Conservation (phyloP, 2,113 vertebrate genomes). For the Toxostoma redivivum region DNA sequence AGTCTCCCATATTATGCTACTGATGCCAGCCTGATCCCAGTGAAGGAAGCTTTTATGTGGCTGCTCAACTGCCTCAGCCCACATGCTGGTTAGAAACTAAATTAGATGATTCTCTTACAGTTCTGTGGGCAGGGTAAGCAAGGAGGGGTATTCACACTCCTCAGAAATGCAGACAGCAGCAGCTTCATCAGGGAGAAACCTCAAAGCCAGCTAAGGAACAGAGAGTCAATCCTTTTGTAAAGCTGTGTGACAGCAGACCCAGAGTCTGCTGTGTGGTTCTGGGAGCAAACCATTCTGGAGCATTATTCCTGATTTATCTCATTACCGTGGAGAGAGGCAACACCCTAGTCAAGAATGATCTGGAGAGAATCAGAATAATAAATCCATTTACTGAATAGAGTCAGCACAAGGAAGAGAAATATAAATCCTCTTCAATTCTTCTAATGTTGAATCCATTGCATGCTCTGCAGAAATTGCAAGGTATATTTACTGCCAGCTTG, state of each 20-base stretch:
- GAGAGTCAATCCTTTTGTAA: neutral
- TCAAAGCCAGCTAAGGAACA: neutral
- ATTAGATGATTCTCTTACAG: neutral
- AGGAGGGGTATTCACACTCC: neutral
- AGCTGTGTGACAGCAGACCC: neutral
- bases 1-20: neutral
- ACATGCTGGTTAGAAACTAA: neutral
- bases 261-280: neutral
- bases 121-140: neutral
- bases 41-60: neutral
- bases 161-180: neutral
- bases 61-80: neutral
- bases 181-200: neutral
- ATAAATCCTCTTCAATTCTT: neutral
- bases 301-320: neutral
- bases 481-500: neutral
- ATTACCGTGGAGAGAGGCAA: slow-evolving; percentile 8
- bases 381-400: neutral
- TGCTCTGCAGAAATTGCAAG: neutral
- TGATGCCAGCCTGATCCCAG: neutral
- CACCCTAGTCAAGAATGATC: slow-evolving; percentile 16
- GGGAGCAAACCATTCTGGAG: neutral
- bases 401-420: neutral
- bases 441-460: neutral
- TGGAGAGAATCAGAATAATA: neutral